These are phyloP conservation scores for Sorex maritimensis DNA, from an alignment of 2,797 vertebrate species.

Conservation along the genomic window DNA sequence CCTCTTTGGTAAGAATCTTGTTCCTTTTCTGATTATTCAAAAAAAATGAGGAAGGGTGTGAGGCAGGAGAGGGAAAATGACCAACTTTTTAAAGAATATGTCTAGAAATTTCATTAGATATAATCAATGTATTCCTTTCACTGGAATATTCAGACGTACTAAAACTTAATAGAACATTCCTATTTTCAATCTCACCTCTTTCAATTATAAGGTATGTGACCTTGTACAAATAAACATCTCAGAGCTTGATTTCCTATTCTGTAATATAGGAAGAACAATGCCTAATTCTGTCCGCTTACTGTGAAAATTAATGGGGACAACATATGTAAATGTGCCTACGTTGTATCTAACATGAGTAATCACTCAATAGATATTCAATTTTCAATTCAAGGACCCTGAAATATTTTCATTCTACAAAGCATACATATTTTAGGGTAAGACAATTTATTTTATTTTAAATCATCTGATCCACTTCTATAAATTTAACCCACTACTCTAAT, in stretches of 20 bases:
- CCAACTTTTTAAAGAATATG: not conserved
- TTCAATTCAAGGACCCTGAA: conserved; percentile 32
- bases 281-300: conserved; percentile 1
- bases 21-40: conserved; percentile 29
- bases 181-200: not conserved
- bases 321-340: conserved; percentile 33
- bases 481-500: conserved; percentile 40
- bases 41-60: not conserved
- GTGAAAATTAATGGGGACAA: not conserved
- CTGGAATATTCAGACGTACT: conserved; percentile 40
- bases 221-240: conserved; percentile 47
- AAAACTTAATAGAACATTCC: conserved; percentile 1
- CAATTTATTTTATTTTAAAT: conserved; percentile 46
- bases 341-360: conserved; percentile 21
- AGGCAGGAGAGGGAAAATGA: not conserved
- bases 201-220: not conserved
- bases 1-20: not conserved
- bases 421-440: not conserved
- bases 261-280: not conserved
- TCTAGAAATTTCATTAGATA: not conserved
- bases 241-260: conserved; percentile 30
- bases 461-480: conserved; percentile 46
- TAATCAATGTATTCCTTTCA: not conserved
- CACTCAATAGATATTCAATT: conserved; percentile 48
- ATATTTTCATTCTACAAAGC: conserved; percentile 50